phyloP scores from a whole-genome alignment of 2,113 vertebrate species.

The Opisthocomus hoazin region DNA sequence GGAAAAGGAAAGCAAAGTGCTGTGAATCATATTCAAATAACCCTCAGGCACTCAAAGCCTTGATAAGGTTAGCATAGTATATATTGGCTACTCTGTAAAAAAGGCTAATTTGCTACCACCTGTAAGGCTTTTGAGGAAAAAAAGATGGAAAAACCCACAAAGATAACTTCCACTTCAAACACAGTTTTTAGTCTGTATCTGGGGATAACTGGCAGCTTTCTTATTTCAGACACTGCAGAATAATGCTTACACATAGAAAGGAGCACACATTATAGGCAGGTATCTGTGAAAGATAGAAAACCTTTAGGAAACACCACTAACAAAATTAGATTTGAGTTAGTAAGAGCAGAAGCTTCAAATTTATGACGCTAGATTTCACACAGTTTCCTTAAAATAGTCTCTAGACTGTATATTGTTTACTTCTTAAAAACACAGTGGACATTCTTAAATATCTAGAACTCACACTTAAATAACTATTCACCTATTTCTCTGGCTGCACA shows the following conservation, averaged over 20 bases:
- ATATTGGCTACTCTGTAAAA: background rate
- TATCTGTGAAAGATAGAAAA: background rate
- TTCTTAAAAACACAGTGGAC: background rate
- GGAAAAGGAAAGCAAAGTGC: background rate
- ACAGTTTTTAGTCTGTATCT: background rate
- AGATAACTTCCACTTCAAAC: background rate
- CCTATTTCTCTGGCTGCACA: background rate
- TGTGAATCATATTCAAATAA: background rate
- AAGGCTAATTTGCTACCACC: background rate
- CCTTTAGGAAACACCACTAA: background rate
- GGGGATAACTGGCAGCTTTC: background rate
- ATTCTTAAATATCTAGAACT: background rate
- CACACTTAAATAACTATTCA: background rate
- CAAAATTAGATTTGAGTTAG: background rate
- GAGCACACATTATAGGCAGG: background rate
- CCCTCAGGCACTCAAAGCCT: background rate
- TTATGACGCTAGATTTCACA: background rate
- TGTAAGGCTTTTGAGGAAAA: background rate
- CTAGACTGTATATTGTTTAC: background rate
- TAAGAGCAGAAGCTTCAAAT: background rate
- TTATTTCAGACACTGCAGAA: background rate
- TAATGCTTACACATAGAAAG: background rate
- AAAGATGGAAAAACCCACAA: background rate
- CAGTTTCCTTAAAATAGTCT: background rate
- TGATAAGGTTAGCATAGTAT: background rate